Evolutionary conservation across 2,113 vertebrate genomes (phyloP).

Genomic region (Rynchops niger): DNA sequence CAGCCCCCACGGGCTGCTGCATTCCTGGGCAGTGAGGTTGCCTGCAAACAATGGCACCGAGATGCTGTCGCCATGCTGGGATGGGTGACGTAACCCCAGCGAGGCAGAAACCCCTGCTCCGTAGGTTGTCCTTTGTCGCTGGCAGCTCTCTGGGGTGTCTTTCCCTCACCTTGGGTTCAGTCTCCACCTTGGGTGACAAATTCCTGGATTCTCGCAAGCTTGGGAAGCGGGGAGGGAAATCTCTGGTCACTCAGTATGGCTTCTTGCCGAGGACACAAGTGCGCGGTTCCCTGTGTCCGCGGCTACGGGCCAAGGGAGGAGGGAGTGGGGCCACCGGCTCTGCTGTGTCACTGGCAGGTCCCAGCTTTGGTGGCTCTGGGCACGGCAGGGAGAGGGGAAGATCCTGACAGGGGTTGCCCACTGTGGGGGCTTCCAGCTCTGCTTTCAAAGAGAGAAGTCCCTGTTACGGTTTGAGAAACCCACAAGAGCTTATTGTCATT

Average conservation of each 20-base stretch:
- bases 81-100: not conserved
- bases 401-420: not conserved
- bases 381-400: not conserved
- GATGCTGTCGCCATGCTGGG: not conserved
- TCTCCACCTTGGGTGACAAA: not conserved
- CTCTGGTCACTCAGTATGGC: accelerated
- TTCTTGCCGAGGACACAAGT: not conserved
- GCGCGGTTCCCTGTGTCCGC: not conserved
- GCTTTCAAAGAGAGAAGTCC: not conserved
- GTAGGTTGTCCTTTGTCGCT: not conserved
- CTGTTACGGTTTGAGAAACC: not conserved
- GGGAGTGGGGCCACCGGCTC: not conserved
- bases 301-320: not conserved
- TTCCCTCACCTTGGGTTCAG: not conserved
- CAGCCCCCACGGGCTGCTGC: not conserved
- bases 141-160: not conserved
- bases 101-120: not conserved
- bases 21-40: constrained; percentile 45
- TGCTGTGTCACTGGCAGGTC: not conserved
- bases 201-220: not conserved
- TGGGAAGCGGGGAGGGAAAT: not conserved
- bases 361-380: not conserved
- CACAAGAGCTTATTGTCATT: not conserved
- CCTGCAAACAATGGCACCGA: not conserved
- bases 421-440: not conserved